Conservation (phyloP, 2,113 vertebrate species). For the Tamias sibiricus region DNA sequence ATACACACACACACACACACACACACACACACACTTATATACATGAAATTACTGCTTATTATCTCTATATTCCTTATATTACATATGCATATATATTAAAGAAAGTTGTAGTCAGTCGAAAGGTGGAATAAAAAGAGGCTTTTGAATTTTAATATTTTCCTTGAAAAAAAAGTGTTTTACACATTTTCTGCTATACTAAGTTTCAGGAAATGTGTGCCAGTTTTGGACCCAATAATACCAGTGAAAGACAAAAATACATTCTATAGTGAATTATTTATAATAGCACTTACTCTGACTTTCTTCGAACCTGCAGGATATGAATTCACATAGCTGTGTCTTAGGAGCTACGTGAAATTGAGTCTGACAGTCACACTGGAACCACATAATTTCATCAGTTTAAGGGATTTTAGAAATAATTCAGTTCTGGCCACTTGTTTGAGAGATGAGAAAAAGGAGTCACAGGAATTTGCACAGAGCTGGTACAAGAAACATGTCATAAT, state of each 20-base stretch:
- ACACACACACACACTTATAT: not conserved
- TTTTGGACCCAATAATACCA: not conserved
- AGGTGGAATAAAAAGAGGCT: not conserved
- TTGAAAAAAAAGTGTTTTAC: not conserved
- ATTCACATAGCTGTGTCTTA: not conserved
- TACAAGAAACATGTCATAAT: not conserved
- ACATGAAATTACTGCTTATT: not conserved
- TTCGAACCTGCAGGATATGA: not conserved
- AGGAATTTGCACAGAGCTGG: not conserved
- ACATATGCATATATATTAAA: not conserved
- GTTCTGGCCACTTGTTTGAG: not conserved
- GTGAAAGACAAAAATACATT: not conserved
- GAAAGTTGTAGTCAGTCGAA: not conserved
- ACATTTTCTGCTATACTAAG: not conserved
- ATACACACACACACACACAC: not conserved
- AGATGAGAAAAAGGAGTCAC: not conserved
- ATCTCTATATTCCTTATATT: not conserved
- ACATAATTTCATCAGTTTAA: conserved; percentile 9
- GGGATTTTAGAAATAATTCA: not conserved
- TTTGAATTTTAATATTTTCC: conserved; percentile 35
- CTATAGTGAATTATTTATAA: not conserved
- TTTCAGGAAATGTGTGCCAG: not conserved
- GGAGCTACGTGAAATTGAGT: not conserved
- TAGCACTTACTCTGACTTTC: not conserved
- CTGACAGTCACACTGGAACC: conserved; percentile 10